Base-by-base conservation (phyloP, 2,797 vertebrate genomes). In the Perodicticus potto region DNA sequence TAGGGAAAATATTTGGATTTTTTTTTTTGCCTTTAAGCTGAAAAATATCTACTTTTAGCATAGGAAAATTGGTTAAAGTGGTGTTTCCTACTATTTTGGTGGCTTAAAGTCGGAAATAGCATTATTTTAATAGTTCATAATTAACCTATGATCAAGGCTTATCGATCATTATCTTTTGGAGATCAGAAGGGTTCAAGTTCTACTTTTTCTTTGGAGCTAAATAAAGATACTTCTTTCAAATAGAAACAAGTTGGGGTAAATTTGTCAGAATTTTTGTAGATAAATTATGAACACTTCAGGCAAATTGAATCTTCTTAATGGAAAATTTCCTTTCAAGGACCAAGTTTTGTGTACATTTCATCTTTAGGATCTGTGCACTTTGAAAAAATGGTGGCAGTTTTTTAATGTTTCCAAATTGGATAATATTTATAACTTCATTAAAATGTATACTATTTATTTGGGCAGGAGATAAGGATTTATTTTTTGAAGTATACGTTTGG, bases 391-490 rank as follows among this genome's bases (percentile, higher is more conserved):
- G 27, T 74, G 43, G 13, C 63, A 49, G 7, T 73, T 83, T 67
- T 49, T 29, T 49, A 89, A 34, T 76, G 6, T 95, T 95, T 93
- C 6, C 10, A 61, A 83, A 69, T 53, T 88, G 32, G 17, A 69
- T 86, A 93, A 76, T 95, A 95, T 86, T 95, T 90, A 85, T 88
- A 25, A 91, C 40, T 90, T 96, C 29, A 29, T 89, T 89, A 78
- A 95, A 82, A 89, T 53, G 10, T 83, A 69, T 94, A 69, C 49
- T 82, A 7, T 69, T 93, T 12, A 49, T 87, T 94, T 95, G 70
- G 7, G 2, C 16, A 72, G 14, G 19, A 10, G 0, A 59, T 89
- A 45, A 87, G 43, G 69, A 73, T 5, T 89, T 86, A 9, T 59
- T 95, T 80, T 92, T 34, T 89, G 29, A 78, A 45, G 34, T n/a